These are phyloP conservation scores for Andricus quercusramuli DNA, from an alignment of 2,888 invertebrate genomes.

Conservation along the genomic window DNA sequence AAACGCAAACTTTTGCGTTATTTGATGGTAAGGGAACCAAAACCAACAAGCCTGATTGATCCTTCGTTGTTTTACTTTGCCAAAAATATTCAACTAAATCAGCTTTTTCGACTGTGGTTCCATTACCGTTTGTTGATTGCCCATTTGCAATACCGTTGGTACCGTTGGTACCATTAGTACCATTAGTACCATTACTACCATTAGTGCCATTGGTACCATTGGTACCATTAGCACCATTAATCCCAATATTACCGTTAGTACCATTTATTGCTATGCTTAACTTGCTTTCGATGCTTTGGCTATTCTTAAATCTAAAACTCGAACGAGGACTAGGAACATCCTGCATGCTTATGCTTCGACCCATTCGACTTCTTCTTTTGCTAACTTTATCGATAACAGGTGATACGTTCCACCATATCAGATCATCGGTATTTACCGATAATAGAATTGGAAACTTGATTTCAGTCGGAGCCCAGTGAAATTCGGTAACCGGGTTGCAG, in stretches of 20 bases:
- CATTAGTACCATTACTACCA: constrained; percentile 33
- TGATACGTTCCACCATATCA: constrained; percentile 74
- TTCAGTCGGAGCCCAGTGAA: constrained; percentile 70
- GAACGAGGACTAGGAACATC: constrained; percentile 57
- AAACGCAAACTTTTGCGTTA: constrained; percentile 69
- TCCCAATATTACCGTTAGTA: background rate
- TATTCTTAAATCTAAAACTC: constrained; percentile 53
- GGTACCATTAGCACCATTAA: constrained; percentile 22
- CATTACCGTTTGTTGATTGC: constrained; percentile 6
- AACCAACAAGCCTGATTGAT: constrained; percentile 65
- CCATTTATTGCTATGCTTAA: constrained; percentile 22
- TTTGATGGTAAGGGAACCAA: constrained; percentile 69
- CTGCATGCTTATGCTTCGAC: constrained; percentile 65
- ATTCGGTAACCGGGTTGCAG: constrained; percentile 63
- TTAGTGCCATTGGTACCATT: background rate
- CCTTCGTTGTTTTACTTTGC: constrained; percentile 66
- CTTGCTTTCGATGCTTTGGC: constrained; percentile 52
- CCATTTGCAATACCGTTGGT: constrained; percentile 26
- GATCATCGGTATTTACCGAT: constrained; percentile 69
- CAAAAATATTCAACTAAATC: constrained; percentile 59
- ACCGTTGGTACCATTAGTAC: constrained; percentile 13
- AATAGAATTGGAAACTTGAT: constrained; percentile 68
- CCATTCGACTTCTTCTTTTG: constrained; percentile 64
- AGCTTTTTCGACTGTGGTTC: constrained; percentile 13
- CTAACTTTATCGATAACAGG: constrained; percentile 50